Evolutionary conservation across 2,113 vertebrate genomes (phyloP), one percentile per base, ranked within the genome.

Genomic region (Corythornis vintsioides): DNA sequence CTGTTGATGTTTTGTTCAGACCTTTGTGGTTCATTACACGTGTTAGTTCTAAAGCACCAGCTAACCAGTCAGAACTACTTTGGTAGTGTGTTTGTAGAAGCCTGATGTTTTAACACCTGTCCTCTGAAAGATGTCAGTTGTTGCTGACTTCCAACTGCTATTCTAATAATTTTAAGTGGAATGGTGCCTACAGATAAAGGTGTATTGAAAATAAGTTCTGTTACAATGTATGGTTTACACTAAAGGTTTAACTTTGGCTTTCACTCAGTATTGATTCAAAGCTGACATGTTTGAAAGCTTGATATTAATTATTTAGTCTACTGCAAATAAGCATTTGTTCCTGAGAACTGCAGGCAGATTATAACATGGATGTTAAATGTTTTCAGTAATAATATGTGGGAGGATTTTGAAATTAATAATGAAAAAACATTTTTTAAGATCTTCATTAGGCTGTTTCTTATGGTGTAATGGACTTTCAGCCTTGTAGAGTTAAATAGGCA

Each of bases 11-110:
- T 17, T 42, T 56, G 9, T 42, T 59, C 28, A 43, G 14, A 2
- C 0, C 1, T 26, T 67, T 1, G 0, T 25, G 56, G 15, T 6
- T 31, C 4, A 1, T 47, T 43, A 9, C 3, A 0, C 3, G 3
- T 11, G 10, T 17, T 29, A 18, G 9, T 82, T 69, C 18, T 35
- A 13, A 92, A 80, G 15, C 6, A 1, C 3, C 28, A 6, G 15
- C 33, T 12, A 45, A 26, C 15, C 8, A 7, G 0, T 70, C 28
- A 35, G 9, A 73, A 7, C 8, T 55, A 1, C 6, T 75, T 48
- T 77, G 33, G 16, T 12, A 45, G 7, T 0, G 0, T n/a, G 47
- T 4, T 6, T 21, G 14, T 57, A 25, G 7, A 48, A 73, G 4
- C 12, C 22, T 31, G 12, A 13, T 22, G 48, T 18, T 4, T 60